phyloP scores from a whole-genome alignment of 2,113 vertebrate species.

The Brachyhypopomus gauderio region DNA sequence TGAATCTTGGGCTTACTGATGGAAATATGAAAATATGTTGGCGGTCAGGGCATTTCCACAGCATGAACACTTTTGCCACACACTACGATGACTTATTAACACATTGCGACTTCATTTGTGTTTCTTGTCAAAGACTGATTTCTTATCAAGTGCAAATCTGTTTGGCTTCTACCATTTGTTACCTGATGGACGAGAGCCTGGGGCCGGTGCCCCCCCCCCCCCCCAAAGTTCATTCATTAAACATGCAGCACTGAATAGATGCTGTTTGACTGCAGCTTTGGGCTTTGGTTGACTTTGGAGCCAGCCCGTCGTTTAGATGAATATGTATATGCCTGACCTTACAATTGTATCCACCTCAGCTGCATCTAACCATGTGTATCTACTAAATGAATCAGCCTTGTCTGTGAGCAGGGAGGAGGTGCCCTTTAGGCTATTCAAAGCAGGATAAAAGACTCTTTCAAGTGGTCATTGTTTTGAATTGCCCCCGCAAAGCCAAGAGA shows the following conservation, averaged over 20 bases:
- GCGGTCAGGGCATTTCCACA: no score
- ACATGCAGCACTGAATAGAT: slow-evolving; percentile 2
- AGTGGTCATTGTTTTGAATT: neutral
- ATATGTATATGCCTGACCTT: slow-evolving; percentile 46
- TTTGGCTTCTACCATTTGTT: slow-evolving; percentile 1
- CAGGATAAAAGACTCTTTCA: slow-evolving; percentile 31
- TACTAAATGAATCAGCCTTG: slow-evolving; percentile 2
- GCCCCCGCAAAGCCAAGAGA: neutral
- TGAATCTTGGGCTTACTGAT: no score
- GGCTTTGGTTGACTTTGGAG: slow-evolving; percentile 39
- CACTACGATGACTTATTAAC: no score
- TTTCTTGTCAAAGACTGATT: neutral
- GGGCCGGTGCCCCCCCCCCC: no score
- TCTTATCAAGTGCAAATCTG: neutral
- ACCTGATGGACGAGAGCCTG: neutral
- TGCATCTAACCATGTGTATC: slow-evolving; percentile 1
- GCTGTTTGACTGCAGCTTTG: neutral
- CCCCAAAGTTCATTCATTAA: slow-evolving; percentile 35
- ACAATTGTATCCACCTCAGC: neutral
- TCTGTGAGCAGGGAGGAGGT: neutral
- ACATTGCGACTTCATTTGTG: neutral
- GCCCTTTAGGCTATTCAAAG: slow-evolving; percentile 30
- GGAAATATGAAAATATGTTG: no score
- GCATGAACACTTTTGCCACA: no score
- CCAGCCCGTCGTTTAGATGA: slow-evolving; percentile 31